A percentile compares a stretch with the other conserved stretches of the same genome.
phyloP scores from a whole-genome alignment of 2,113 vertebrate genomes.

The Machaerirhynchus nigripectus region DNA sequence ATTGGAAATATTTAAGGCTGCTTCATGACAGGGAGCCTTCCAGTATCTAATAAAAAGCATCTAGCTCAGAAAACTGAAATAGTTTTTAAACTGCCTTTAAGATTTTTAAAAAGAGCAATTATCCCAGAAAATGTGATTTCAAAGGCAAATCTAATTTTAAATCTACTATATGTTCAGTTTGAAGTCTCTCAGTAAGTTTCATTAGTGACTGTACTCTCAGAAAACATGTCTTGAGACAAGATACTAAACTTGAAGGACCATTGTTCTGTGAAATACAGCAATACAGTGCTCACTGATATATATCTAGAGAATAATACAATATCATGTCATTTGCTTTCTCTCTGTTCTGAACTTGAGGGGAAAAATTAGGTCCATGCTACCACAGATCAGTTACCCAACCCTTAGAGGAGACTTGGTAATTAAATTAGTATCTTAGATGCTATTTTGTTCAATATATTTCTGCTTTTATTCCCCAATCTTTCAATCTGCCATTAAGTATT shows the following conservation, averaged over 20 bases:
- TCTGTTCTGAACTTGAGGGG: slow-evolving; percentile 1
- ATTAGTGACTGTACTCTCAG: neutral
- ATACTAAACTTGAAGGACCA: slow-evolving; percentile 1
- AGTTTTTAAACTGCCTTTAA: neutral
- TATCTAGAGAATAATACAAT: slow-evolving; percentile 11
- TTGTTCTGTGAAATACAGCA: slow-evolving; percentile 16
- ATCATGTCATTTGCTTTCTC: neutral
- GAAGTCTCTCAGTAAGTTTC: neutral
- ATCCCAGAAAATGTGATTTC: neutral
- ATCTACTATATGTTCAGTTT: neutral
- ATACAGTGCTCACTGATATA: neutral
- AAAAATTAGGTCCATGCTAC: slow-evolving; percentile 8
- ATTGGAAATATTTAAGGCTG: neutral
- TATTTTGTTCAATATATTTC: slow-evolving; percentile 30
- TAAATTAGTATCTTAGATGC: slow-evolving; percentile 47
- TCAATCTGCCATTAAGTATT: slow-evolving; percentile 51
- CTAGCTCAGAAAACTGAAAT: neutral
- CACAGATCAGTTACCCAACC: neutral
- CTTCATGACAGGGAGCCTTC: neutral
- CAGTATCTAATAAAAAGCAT: neutral
- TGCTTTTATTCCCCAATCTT: slow-evolving; percentile 34
- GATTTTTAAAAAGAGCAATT: neutral
- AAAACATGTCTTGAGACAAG: slow-evolving; percentile 17
- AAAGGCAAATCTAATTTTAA: slow-evolving; percentile 11
- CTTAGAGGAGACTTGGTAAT: slow-evolving; percentile 25